Evolutionary conservation across 1,140 invertebrate species (phyloP).

Genomic region (Drosophila elegans): DNA sequence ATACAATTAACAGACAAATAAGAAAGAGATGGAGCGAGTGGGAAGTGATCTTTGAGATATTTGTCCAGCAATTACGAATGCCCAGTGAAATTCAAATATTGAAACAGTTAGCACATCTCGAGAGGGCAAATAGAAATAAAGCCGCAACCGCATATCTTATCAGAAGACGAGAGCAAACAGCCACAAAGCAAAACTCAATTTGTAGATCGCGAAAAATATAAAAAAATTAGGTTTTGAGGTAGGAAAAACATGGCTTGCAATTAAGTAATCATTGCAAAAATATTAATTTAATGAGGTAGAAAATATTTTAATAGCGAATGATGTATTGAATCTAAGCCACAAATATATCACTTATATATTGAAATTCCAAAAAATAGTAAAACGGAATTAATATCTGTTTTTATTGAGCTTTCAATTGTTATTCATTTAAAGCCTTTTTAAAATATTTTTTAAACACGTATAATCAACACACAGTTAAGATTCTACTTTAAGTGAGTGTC

Average conservation of each 20-base stretch:
- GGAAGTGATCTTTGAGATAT: constrained; percentile 24
- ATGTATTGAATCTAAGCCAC: not conserved
- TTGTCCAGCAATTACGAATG: constrained; percentile 57
- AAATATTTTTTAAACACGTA: not conserved
- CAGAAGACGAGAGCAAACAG: constrained; percentile 30
- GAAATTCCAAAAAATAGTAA: no score
- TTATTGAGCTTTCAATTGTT: not conserved
- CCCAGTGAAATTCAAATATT: constrained; percentile 59
- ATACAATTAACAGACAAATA: constrained; percentile 51
- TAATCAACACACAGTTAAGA: not conserved
- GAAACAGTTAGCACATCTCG: constrained; percentile 50
- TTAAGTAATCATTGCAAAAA: constrained; percentile 7
- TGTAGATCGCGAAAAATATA: constrained; percentile 24
- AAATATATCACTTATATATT: not conserved
- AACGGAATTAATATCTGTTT: no score
- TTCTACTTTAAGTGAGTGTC: not conserved
- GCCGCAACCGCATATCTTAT: constrained; percentile 38
- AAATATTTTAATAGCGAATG: not conserved
- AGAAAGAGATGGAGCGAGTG: constrained; percentile 8
- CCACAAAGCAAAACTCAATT: constrained; percentile 51
- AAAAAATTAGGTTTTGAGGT: not conserved
- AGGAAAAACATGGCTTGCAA: constrained; percentile 4
- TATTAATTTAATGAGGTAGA: not conserved
- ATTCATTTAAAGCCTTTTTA: not conserved
- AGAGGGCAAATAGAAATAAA: constrained; percentile 8